phyloP scores from a whole-genome alignment of 2,888 invertebrate genomes.

The Odontothrips loti region DNA sequence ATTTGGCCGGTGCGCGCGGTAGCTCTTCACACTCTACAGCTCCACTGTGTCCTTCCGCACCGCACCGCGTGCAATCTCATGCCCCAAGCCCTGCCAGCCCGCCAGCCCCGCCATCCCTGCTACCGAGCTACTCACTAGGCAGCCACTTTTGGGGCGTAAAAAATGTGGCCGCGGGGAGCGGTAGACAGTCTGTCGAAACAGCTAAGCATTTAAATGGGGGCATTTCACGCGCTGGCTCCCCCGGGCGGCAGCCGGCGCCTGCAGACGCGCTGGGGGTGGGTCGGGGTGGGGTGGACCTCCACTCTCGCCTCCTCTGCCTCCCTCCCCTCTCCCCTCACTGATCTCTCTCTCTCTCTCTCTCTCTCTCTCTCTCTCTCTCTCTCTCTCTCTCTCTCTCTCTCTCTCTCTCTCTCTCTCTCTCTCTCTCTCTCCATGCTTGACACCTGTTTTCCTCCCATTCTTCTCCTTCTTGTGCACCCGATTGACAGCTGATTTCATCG shows the following conservation, averaged over 20 bases:
- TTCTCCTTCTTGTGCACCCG: not conserved
- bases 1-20: no score
- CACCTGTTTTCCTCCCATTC: not conserved
- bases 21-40: no score
- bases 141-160: conserved; percentile 5
- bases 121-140: not conserved
- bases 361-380: not conserved
- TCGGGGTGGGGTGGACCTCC: no score
- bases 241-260: not conserved
- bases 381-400: not conserved
- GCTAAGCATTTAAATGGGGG: conserved; percentile 22
- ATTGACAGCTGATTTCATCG: no score
- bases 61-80: no score
- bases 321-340: not conserved
- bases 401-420: not conserved
- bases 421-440: not conserved
- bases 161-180: conserved; percentile 1
- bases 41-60: no score
- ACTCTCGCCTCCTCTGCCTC: no score
- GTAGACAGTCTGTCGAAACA: conserved; percentile 6
- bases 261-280: no score
- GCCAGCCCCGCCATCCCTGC: no score
- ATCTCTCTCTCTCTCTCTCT: not conserved
- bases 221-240: not conserved
- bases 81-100: no score